Conservation (phyloP, 1,140 invertebrate genomes). For the Sitophilus oryzae region DNA sequence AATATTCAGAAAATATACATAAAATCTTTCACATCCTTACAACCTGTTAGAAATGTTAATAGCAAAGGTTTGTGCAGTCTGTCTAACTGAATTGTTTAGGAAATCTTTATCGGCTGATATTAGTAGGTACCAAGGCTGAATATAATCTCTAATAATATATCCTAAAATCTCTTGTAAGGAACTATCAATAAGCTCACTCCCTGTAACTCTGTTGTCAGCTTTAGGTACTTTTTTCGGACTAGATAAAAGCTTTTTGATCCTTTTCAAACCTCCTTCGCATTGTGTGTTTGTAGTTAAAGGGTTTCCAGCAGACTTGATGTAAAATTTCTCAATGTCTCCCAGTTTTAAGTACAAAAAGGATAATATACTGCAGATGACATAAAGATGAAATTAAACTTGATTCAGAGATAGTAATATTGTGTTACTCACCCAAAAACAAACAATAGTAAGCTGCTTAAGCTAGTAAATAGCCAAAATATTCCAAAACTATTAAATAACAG, state of each 20-base stretch:
- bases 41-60: constrained; percentile 53
- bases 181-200: constrained; percentile 43
- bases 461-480: constrained; percentile 31
- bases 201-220: constrained; percentile 41
- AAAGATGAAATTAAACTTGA: constrained; percentile 7
- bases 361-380: constrained; percentile 1
- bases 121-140: constrained; percentile 65
- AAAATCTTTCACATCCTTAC: neutral
- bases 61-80: constrained; percentile 52
- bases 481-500: constrained; percentile 37
- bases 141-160: constrained; percentile 70
- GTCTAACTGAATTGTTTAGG: constrained; percentile 46
- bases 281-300: constrained; percentile 33
- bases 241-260: constrained; percentile 28
- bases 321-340: constrained; percentile 39
- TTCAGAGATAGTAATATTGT: constrained; percentile 1
- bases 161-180: constrained; percentile 50
- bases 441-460: constrained; percentile 28
- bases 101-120: constrained; percentile 52
- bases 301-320: constrained; percentile 38
- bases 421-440: constrained; percentile 38
- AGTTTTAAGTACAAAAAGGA: constrained; percentile 25
- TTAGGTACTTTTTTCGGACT: constrained; percentile 38
- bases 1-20: neutral
- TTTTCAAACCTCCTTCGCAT: constrained; percentile 36